phyloP scores from a whole-genome alignment of 2,113 vertebrate genomes.

The Leptobrachium leishanense region DNA sequence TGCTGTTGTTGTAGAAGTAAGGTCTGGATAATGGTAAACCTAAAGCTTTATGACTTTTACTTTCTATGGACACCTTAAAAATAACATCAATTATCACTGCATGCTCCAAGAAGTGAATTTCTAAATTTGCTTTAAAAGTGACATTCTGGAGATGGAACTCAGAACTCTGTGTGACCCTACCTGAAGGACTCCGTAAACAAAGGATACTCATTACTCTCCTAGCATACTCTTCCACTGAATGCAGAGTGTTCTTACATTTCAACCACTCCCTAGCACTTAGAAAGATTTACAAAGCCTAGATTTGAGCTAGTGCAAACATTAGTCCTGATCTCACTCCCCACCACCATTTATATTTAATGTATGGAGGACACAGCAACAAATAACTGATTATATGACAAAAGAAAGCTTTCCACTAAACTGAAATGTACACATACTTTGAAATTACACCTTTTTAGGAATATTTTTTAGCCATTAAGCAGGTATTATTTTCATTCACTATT shows the following conservation, averaged over 20 bases:
- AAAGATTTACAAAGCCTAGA: slow-evolving; percentile 11
- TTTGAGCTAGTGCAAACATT: slow-evolving; percentile 25
- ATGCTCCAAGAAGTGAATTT: slow-evolving; percentile 25
- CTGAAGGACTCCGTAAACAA: slow-evolving; percentile 50
- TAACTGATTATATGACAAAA: not conserved
- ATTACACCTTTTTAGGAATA: no score
- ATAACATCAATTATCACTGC: slow-evolving; percentile 36
- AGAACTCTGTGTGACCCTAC: slow-evolving; percentile 55
- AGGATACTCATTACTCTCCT: slow-evolving; percentile 30
- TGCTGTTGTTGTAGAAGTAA: not conserved
- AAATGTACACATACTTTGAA: no score
- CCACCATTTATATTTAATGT: not conserved
- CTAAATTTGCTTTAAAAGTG: slow-evolving; percentile 29
- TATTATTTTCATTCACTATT: no score
- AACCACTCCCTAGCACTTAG: slow-evolving; percentile 36
- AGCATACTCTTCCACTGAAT: slow-evolving; percentile 16
- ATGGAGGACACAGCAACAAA: not conserved
- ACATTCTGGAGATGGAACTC: slow-evolving; percentile 23
- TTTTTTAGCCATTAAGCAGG: no score
- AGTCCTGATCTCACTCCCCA: not conserved
- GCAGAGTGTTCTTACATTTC: slow-evolving; percentile 23
- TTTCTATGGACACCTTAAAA: no score
- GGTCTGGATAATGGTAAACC: not conserved
- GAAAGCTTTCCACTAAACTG: not conserved
- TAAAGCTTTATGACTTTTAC: no score